Evolutionary conservation across 1,140 invertebrate species (phyloP).

Genomic region (Ganaspis sp.): DNA sequence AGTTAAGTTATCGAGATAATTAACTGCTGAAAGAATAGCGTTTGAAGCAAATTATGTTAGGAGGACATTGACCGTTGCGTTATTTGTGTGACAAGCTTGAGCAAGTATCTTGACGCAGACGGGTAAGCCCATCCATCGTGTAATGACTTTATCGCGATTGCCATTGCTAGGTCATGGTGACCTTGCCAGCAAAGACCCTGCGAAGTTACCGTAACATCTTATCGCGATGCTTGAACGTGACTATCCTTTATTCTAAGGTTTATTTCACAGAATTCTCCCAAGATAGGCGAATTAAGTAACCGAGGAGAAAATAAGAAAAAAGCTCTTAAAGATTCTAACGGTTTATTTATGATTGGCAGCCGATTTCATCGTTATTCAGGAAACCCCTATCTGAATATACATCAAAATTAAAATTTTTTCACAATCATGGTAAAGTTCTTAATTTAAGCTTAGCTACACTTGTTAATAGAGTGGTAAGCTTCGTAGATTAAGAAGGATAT

Average conservation of each 20-base stretch:
- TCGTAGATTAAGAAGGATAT: no score
- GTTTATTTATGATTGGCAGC: neutral
- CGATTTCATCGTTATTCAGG: neutral
- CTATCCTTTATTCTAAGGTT: constrained; percentile 12
- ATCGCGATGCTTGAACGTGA: constrained; percentile 2
- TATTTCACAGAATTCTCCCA: constrained; percentile 13
- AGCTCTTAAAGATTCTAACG: neutral
- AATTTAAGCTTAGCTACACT: no score
- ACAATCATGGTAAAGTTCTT: no score
- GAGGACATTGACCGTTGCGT: neutral
- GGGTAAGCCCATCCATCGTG: constrained; percentile 51
- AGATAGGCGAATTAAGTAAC: constrained; percentile 8
- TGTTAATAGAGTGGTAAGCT: no score
- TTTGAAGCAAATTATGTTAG: neutral
- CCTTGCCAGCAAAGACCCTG: constrained; percentile 53
- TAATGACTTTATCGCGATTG: constrained; percentile 65
- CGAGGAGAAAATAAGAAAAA: neutral
- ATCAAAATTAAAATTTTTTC: no score
- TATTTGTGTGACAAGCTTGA: constrained; percentile 34
- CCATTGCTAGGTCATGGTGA: constrained; percentile 55
- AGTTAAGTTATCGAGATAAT: neutral
- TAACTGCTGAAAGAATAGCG: neutral
- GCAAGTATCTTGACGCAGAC: constrained; percentile 49
- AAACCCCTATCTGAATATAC: no score
- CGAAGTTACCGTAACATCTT: constrained; percentile 51